Evolutionary conservation across 2,888 invertebrate species (phyloP).

Genomic region (Cabera pusaria): DNA sequence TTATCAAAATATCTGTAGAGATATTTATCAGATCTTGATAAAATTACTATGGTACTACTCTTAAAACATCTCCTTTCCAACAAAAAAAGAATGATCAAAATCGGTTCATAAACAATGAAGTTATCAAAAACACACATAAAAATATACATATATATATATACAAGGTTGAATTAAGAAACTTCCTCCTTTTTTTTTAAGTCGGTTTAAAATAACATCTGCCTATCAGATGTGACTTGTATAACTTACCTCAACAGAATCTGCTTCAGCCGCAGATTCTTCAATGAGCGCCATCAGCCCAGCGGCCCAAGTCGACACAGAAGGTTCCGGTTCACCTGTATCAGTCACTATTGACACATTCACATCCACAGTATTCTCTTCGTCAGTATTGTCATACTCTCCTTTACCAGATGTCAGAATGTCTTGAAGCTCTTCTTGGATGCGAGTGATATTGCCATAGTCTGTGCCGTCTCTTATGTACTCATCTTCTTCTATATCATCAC

Average conservation of each 20-base stretch:
- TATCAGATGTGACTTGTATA: conserved; percentile 53
- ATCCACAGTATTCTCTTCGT: conserved; percentile 56
- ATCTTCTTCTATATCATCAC: conserved; percentile 82
- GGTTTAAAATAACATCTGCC: too few relatives aligned
- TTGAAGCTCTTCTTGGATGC: conserved; percentile 53
- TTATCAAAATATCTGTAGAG: too few relatives aligned
- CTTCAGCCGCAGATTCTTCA: conserved; percentile 64
- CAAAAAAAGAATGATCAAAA: too few relatives aligned
- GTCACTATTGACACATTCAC: conserved; percentile 69
- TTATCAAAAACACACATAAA: too few relatives aligned
- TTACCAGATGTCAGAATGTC: conserved; percentile 39
- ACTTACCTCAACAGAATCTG: conserved; percentile 54
- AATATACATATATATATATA: too few relatives aligned
- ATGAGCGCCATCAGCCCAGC: conserved; percentile 66
- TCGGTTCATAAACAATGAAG: too few relatives aligned
- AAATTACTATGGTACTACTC: too few relatives aligned
- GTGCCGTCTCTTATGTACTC: conserved; percentile 74
- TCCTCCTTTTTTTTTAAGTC: too few relatives aligned
- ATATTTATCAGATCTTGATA: too few relatives aligned
- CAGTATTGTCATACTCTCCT: conserved; percentile 56
- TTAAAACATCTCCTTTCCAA: too few relatives aligned
- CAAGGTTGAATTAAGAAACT: too few relatives aligned
- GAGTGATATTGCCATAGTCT: conserved; percentile 72
- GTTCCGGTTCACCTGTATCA: conserved; percentile 51
- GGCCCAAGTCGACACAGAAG: conserved; percentile 64